phyloP scores from a whole-genome alignment of 2,113 vertebrate species.

The Pachypanchax playfairii region DNA sequence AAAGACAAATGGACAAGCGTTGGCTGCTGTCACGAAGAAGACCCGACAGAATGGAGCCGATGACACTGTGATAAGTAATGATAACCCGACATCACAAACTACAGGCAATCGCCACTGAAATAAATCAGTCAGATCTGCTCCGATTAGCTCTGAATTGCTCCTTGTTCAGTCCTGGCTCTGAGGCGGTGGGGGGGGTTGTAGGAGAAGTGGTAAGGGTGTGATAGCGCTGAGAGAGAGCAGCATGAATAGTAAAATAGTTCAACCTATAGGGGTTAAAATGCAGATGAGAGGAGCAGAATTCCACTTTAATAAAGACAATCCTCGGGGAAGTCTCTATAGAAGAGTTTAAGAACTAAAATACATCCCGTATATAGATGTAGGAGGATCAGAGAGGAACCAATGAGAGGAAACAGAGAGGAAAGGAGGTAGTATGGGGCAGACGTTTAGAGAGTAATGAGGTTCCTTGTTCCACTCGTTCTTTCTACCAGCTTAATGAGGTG shows the following conservation, averaged over 20 bases:
- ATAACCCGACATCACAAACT: constrained; percentile 37
- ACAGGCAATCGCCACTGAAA: constrained; percentile 47
- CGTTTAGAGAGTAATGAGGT: constrained; percentile 62
- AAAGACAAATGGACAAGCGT: background rate
- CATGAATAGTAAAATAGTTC: constrained; percentile 44
- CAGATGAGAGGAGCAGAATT: constrained; percentile 45
- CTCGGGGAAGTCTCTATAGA: background rate
- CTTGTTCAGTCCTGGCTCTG: constrained; percentile 49
- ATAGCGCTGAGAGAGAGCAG: constrained; percentile 6
- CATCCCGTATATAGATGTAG: constrained; percentile 1
- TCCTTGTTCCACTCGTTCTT: constrained; percentile 56
- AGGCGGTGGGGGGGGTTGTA: too few relatives aligned
- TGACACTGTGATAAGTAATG: constrained; percentile 34
- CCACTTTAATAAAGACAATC: constrained; percentile 40
- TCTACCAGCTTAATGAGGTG: constrained; percentile 84
- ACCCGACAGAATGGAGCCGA: constrained; percentile 19
- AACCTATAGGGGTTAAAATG: constrained; percentile 52
- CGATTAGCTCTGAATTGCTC: constrained; percentile 55
- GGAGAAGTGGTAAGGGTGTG: constrained; percentile 1
- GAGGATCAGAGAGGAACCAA: constrained; percentile 26
- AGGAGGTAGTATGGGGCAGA: constrained; percentile 15
- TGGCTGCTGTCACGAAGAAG: constrained; percentile 12
- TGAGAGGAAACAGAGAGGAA: constrained; percentile 17
- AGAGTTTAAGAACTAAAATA: constrained; percentile 17
- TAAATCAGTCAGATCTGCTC: constrained; percentile 56